Evolutionary conservation across 2,113 vertebrate species (phyloP).

Genomic region (Vireo altiloquus): DNA sequence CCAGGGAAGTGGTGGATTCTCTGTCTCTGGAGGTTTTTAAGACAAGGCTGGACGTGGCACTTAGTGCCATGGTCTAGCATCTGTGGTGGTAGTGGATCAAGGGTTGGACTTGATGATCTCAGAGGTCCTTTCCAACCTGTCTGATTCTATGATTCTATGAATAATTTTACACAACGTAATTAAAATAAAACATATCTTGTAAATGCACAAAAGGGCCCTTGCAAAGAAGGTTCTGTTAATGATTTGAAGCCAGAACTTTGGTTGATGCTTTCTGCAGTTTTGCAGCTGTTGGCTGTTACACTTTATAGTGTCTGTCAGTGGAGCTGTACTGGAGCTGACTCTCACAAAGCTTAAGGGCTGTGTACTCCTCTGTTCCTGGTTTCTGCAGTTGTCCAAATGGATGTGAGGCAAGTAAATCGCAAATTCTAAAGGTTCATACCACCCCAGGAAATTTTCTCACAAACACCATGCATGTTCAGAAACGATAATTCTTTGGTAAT

Average conservation of each 20-base stretch:
- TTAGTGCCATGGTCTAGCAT: too few relatives aligned
- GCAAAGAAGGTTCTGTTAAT: background rate
- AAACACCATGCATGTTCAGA: background rate
- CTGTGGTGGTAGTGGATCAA: too few relatives aligned
- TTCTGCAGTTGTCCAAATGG: background rate
- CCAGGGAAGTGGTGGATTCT: too few relatives aligned
- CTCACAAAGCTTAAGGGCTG: background rate
- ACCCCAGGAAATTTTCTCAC: background rate
- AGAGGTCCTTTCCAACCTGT: too few relatives aligned
- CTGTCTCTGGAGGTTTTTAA: too few relatives aligned
- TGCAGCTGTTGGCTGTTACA: background rate
- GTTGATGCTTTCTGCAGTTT: background rate
- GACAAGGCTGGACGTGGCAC: too few relatives aligned
- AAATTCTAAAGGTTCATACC: background rate
- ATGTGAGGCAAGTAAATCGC: background rate
- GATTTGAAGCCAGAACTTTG: background rate
- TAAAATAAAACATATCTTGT: background rate
- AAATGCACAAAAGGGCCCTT: background rate
- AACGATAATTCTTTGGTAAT: background rate
- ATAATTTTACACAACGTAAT: background rate
- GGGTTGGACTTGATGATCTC: too few relatives aligned
- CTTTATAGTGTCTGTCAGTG: background rate
- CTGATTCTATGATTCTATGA: too few relatives aligned
- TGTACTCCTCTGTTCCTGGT: background rate
- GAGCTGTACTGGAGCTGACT: background rate